Percentiles rank a stretch among this genome's conserved stretches.
phyloP scores from a whole-genome alignment of 2,797 vertebrate species.

The Muscicapa comitata region DNA sequence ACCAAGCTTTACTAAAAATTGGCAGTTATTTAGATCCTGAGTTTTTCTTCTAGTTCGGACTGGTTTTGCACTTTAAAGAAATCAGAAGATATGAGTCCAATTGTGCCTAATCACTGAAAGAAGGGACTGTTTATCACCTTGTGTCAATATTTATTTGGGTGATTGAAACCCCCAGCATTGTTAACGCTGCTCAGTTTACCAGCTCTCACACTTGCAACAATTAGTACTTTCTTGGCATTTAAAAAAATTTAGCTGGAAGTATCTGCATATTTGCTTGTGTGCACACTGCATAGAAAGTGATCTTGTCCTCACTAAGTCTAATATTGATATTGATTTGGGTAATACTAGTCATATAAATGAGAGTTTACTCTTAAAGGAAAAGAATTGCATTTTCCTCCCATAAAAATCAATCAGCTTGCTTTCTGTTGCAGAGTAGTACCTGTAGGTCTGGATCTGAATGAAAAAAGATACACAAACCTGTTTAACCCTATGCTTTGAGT shows the following conservation, averaged over 20 bases:
- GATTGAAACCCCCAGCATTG: background rate
- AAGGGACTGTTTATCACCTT: background rate
- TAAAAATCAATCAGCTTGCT: background rate
- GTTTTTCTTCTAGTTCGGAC: background rate
- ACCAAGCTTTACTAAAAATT: constrained; percentile 21
- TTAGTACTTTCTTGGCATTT: background rate
- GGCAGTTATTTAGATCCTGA: background rate
- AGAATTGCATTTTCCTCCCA: background rate
- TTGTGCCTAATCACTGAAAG: background rate
- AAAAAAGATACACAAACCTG: background rate
- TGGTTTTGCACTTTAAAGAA: constrained; percentile 9
- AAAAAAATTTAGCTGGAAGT: background rate
- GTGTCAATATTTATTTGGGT: background rate
- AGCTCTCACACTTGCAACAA: background rate
- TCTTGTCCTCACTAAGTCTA: background rate
- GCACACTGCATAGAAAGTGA: background rate
- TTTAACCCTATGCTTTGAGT: background rate
- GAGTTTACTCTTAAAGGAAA: background rate
- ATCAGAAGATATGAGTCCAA: background rate
- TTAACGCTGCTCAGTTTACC: background rate
- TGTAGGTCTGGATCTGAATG: background rate
- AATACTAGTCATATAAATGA: background rate
- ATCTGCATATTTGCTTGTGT: background rate
- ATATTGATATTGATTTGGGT: background rate
- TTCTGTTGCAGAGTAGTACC: background rate